Base-by-base conservation (phyloP, 1,140 invertebrate species). In the Zaprionus nigranus region DNA sequence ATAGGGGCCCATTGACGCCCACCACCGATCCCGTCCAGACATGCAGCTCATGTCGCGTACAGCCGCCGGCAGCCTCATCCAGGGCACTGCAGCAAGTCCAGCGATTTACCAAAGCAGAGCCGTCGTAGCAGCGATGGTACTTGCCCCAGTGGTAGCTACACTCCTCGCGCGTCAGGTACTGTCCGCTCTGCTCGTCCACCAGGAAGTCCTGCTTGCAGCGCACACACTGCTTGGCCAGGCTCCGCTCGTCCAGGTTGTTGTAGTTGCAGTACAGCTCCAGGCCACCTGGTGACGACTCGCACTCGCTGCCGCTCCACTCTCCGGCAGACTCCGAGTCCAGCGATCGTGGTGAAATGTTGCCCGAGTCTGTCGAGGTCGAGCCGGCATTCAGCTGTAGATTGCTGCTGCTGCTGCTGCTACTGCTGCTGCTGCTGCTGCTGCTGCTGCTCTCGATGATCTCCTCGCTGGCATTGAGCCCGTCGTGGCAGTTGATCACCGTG, bases 71-170 rank as follows among this genome's bases (percentile, higher is more conserved):
- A 2, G 22, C 6, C 93, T 11, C 94, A 94, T 88, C 84, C 94
- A 30, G 26, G n/a, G 63, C 74, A 28, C 73, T 63, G 68, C 95
- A 96, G 78, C 95, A 96, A 0, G 93, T 92, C 90, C 94, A 94
- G 9, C 77, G 91, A 13, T 93, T 91, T 0, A 59, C 43, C 63
- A 68, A 75, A 54, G 66, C 64, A n/a, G 34, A 43, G 24, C 72
- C 74, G 30, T 85, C 78, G 38, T 63, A 74, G 65, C 92, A 85
- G 81, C 91, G 82, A 49, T 81, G 36, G 24, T 95, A 82, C 72
- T 96, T 96, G 5, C 97, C 97, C 95, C 96, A 97, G 86, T 99
- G 98, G 90, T 97, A 97, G 0, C 93, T 64, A 93, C 98, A 99
- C 22, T 94, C 92, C 57, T 97, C 96, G 30, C 94, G 91, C 0